A percentile compares a stretch with the other conserved stretches of the same genome.
phyloP scores from a whole-genome alignment of 1,140 invertebrate genomes.

The Eriocheir sinensis region DNA sequence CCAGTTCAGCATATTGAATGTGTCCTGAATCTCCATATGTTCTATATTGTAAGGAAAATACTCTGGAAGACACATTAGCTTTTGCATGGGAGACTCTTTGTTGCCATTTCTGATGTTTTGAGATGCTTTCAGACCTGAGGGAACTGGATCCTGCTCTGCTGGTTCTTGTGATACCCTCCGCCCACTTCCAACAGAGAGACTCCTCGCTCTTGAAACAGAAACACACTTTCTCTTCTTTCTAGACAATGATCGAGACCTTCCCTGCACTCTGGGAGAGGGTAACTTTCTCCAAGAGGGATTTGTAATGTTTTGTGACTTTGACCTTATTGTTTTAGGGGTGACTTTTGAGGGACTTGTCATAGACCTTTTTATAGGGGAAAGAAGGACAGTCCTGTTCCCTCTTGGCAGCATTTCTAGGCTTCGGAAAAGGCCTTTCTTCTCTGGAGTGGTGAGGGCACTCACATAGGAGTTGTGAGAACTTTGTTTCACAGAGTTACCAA shows the following conservation, averaged over 20 bases:
- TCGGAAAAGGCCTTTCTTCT: slow-evolving; percentile 56
- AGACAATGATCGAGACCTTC: slow-evolving; percentile 29
- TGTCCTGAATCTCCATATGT: not conserved
- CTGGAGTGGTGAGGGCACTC: not conserved
- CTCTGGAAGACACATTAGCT: not conserved
- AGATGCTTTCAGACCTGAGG: not conserved
- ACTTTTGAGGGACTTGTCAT: not conserved
- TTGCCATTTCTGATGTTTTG: not conserved
- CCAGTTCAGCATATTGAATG: slow-evolving; percentile 51
- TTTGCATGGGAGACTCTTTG: not conserved
- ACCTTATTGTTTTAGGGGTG: not conserved
- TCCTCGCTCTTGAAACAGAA: not conserved
- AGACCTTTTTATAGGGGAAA: not conserved
- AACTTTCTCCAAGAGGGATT: not conserved
- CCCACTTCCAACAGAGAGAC: not conserved
- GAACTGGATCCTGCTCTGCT: not conserved
- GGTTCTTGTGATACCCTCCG: not conserved
- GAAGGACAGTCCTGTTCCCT: not conserved
- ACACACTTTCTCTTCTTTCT: not conserved
- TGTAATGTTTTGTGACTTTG: not conserved
- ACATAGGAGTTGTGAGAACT: not conserved
- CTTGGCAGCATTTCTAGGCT: slow-evolving; percentile 43
- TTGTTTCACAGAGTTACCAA: not conserved
- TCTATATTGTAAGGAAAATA: not conserved
- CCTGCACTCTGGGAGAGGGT: not conserved